These are phyloP conservation scores for Orientallactaga sibirica DNA, from an alignment of 2,797 vertebrate species.

Conservation along the genomic window DNA sequence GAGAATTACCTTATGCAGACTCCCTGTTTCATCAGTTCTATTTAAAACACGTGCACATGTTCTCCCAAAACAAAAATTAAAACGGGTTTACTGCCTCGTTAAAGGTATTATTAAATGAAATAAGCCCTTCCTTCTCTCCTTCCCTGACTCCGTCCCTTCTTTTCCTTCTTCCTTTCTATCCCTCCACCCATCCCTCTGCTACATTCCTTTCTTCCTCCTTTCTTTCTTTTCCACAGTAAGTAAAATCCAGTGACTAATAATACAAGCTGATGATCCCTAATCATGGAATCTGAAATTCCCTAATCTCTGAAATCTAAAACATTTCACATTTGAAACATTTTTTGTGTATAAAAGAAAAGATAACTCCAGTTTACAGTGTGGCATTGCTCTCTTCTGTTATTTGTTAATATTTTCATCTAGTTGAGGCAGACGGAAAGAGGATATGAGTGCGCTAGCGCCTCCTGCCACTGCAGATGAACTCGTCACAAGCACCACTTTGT, in stretches of 20 bases:
- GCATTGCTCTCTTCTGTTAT: not conserved
- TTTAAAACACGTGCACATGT: not conserved
- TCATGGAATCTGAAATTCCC: not conserved
- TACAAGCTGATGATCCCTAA: not conserved
- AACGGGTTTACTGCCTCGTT: not conserved
- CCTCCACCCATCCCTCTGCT: not conserved
- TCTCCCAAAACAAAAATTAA: not conserved
- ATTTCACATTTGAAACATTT: not conserved
- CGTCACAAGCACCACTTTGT: too few species aligned
- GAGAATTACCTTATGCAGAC: not conserved
- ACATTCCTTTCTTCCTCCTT: not conserved
- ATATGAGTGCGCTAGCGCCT: too few species aligned
- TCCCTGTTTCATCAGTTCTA: not conserved
- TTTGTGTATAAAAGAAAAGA: not conserved
- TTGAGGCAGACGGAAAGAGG: too few species aligned
- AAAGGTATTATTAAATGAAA: not conserved
- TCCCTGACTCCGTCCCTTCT: not conserved
- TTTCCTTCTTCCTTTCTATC: not conserved
- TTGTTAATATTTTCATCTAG: too few species aligned
- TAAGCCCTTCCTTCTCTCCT: not conserved
- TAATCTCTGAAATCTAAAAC: not conserved
- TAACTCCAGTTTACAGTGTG: not conserved
- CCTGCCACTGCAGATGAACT: too few species aligned
- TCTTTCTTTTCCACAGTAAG: not conserved
- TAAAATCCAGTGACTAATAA: not conserved